Conservation (phyloP, 2,113 vertebrate species). For the Amblyopsis rosae region DNA sequence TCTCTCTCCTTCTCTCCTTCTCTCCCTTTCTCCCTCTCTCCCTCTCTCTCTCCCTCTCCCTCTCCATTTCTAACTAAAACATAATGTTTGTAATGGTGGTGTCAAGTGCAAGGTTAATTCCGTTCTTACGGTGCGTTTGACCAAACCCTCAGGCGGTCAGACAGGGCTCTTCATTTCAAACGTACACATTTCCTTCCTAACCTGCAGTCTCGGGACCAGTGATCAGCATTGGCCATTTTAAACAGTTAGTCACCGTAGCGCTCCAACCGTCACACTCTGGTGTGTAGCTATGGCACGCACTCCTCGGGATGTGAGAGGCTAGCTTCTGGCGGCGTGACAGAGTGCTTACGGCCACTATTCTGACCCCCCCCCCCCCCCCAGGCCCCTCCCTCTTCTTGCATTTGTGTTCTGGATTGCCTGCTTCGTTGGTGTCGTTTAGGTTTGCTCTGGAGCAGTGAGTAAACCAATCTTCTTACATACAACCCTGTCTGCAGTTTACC, state of each 20-base stretch:
- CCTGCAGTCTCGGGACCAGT: not conserved
- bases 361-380: not conserved
- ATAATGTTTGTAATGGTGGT: no score
- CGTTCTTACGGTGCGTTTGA: no score
- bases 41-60: no score
- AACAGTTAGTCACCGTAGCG: slow-evolving; percentile 14
- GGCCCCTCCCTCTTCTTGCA: slow-evolving; percentile 34
- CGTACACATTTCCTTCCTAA: slow-evolving; percentile 14
- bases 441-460: slow-evolving; percentile 73
- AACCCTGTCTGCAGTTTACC: slow-evolving; percentile 66
- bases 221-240: no score
- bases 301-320: slow-evolving; percentile 48
- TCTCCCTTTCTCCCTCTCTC: no score
- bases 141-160: slow-evolving; percentile 10
- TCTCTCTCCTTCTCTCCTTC: no score
- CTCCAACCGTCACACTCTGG: slow-evolving; percentile 19
- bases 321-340: slow-evolving; percentile 54
- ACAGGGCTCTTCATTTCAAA: slow-evolving; percentile 9
- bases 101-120: no score
- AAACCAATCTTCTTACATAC: slow-evolving; percentile 72
- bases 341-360: slow-evolving; percentile 45
- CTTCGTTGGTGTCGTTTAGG: slow-evolving; percentile 69
- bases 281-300: slow-evolving; percentile 27
- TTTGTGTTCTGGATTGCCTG: slow-evolving; percentile 61
- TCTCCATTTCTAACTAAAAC: no score